Evolutionary conservation across 2,113 vertebrate genomes (phyloP), one percentile per base, ranked within the genome.

Genomic region (Strix aluco): DNA sequence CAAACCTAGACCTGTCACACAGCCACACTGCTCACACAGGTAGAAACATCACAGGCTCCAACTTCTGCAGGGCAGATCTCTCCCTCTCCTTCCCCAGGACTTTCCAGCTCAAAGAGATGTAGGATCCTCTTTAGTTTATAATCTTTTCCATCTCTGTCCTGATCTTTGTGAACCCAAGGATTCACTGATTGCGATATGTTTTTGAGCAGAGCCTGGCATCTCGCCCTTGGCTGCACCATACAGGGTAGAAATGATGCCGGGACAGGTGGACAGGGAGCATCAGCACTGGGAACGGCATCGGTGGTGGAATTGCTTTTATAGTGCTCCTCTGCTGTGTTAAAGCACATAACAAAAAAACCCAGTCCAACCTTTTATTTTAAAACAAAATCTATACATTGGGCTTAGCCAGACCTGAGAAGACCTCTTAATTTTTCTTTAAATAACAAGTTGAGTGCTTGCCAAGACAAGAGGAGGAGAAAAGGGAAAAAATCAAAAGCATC

Each of bases 1-100:
- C 57, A 67, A 36, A 42, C 11, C 9, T 17, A 5, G 42, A 7
- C 0, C 0, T 23, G 25, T 6, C n/a, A 34, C 13, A 14, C 5
- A 75, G 13, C 7, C 59, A 22, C n/a, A 32, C 15, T 1, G 0
- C 25, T 36, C 52, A 18, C 0, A 0, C 0, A 4, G 44, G 27
- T 30, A 38, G 46, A 13, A 81, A 16, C 38, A 40, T 34, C 58
- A 14, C 34, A 16, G 15, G 18, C 12, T 88, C 59, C 40, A 27
- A 42, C 20, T 61, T 9, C 44, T 55, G 17, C 32, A 30, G 14
- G 34, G 36, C 14, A 46, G 32, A 63, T 40, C 7, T 57, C 15
- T 46, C n/a, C 47, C 59, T 38, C 27, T 22, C 8, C 19, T 65
- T 66, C 6, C 26, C 13, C 19, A 32, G 15, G 59, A 20, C 51